Conservation (phyloP, 2,113 vertebrate species). For the Sylvia atricapilla region DNA sequence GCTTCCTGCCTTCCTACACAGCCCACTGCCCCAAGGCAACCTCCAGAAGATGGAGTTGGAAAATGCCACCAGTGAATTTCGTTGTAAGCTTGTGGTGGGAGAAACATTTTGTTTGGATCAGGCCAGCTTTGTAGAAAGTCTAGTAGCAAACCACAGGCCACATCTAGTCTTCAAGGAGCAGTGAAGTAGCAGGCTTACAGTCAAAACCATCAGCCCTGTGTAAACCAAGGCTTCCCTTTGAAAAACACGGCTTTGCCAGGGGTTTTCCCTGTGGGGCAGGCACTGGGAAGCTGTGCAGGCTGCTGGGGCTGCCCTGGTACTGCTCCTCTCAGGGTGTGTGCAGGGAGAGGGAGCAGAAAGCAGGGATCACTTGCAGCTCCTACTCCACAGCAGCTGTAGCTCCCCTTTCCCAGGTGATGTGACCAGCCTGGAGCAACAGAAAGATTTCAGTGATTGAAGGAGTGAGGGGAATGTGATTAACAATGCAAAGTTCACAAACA, state of each 20-base stretch:
- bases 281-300: background rate
- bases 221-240: background rate
- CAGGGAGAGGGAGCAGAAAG: background rate
- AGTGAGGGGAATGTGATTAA: background rate
- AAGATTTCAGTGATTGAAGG: background rate
- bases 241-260: background rate
- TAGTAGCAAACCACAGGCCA: constrained; percentile 33
- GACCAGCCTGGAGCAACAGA: background rate
- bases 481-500: background rate
- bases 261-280: background rate
- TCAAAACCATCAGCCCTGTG: background rate
- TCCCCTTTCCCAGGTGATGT: background rate
- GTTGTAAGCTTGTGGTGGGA: background rate
- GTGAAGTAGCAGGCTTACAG: background rate
- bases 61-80: background rate
- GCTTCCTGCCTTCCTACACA: background rate
- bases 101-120: constrained; percentile 11
- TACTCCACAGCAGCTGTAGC: background rate
- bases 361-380: background rate
- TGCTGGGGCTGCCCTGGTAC: background rate
- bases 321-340: background rate
- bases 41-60: background rate
- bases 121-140: background rate
- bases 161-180: constrained; percentile 9
- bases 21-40: background rate